Conservation (phyloP, 2,797 vertebrate genomes). For the Lutjanus campechanus region DNA sequence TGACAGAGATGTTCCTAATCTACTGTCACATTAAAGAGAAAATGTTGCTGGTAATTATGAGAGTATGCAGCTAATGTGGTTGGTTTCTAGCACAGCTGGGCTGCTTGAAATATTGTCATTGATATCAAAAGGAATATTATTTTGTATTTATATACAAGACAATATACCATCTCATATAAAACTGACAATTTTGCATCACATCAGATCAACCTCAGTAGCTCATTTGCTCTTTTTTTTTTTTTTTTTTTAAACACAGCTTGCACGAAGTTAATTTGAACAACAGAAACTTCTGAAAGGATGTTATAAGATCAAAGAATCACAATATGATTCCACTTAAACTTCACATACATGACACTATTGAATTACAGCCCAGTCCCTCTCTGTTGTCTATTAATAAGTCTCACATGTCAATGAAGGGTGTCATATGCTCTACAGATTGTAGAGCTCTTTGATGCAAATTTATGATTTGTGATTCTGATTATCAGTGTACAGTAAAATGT, state of each 20-base stretch:
- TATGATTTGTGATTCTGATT: not conserved
- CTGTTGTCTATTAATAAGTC: not conserved
- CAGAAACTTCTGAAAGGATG: not conserved
- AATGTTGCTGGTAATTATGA: not conserved
- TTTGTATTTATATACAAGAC: not conserved
- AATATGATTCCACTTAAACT: constrained; percentile 3
- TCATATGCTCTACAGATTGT: not conserved
- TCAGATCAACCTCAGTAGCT: not conserved
- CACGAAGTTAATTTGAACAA: not conserved
- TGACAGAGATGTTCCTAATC: constrained; percentile 28
- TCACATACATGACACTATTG: not conserved
- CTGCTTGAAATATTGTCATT: not conserved
- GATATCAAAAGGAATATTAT: not conserved
- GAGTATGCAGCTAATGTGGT: not conserved
- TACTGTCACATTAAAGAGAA: constrained; percentile 29
- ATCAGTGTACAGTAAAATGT: not conserved
- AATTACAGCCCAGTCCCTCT: not conserved
- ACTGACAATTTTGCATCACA: not conserved
- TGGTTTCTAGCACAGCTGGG: not conserved
- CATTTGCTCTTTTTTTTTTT: rapidly evolving
- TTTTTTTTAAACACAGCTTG: not conserved
- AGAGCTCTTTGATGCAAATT: not conserved
- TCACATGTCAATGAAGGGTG: not conserved
- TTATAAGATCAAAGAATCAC: not conserved
- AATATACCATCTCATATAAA: not conserved